These are phyloP conservation scores for Sebastes kiyomatsui DNA, from an alignment of 2,797 vertebrate species.

Conservation along the genomic window DNA sequence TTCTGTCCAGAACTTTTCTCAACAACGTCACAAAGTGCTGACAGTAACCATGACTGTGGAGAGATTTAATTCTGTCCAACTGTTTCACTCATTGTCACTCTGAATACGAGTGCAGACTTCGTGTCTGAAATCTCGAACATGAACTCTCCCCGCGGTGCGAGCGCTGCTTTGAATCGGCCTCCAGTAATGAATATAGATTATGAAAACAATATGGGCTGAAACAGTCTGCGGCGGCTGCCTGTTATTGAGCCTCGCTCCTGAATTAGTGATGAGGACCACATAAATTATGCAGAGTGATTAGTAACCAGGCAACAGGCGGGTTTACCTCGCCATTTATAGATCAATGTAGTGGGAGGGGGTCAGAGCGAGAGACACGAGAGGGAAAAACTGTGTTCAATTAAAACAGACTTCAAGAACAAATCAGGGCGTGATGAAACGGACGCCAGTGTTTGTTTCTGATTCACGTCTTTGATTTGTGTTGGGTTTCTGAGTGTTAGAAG, in stretches of 20 bases:
- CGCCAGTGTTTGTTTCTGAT: too few species aligned
- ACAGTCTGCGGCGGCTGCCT: conserved; percentile 27
- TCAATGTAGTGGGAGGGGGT: not conserved
- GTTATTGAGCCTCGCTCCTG: conserved; percentile 47
- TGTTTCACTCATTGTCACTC: not conserved
- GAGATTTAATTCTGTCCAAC: not conserved
- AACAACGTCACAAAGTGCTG: not conserved
- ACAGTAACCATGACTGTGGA: too few species aligned
- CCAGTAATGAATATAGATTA: conserved; percentile 61
- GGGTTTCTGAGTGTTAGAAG: too few species aligned
- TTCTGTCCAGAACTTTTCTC: not conserved
- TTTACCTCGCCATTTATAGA: conserved; percentile 40
- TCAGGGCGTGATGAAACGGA: not conserved
- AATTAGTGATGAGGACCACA: conserved; percentile 58
- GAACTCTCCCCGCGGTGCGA: not conserved
- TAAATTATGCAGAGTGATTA: conserved; percentile 72
- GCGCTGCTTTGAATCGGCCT: not conserved
- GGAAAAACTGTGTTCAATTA: not conserved
- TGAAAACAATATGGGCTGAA: conserved; percentile 48
- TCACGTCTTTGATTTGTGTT: too few species aligned
- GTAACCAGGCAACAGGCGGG: conserved; percentile 58
- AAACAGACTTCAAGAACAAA: not conserved
- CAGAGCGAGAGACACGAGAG: not conserved
- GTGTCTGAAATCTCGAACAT: conserved; percentile 13
- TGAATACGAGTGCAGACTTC: not conserved